Conservation (phyloP, 2,888 invertebrate species). For the Heliconius aoede region DNA sequence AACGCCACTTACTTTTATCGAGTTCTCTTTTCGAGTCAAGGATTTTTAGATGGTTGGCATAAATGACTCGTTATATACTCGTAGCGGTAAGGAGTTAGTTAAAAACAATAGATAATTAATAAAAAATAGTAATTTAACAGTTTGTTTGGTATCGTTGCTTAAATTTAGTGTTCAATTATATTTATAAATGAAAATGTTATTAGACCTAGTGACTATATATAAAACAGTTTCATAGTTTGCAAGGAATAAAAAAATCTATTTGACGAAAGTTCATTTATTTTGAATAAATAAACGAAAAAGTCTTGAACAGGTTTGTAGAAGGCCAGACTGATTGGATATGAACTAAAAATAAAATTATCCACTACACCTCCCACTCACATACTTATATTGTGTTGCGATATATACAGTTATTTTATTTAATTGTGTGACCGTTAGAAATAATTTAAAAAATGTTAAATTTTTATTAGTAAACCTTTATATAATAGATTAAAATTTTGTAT, state of each 20-base stretch:
- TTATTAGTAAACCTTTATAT: not conserved
- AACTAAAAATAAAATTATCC: slow-evolving; percentile 38
- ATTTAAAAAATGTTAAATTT: not conserved
- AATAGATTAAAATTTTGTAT: not conserved
- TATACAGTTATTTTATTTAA: not conserved
- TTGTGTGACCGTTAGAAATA: not conserved
- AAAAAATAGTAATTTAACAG: not conserved
- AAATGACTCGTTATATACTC: slow-evolving; percentile 47
- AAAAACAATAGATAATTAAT: slow-evolving; percentile 29
- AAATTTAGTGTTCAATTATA: not conserved
- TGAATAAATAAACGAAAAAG: slow-evolving; percentile 39
- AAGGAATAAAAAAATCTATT: not conserved
- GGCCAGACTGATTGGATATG: slow-evolving; percentile 34
- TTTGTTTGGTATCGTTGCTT: not conserved
- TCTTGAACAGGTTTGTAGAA: slow-evolving; percentile 40
- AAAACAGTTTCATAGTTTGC: not conserved
- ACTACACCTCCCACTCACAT: slow-evolving; percentile 21
- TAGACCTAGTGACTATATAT: not conserved
- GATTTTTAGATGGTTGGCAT: slow-evolving; percentile 51
- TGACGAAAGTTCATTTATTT: slow-evolving; percentile 40
- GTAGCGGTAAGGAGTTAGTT: slow-evolving; percentile 21
- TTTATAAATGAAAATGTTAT: not conserved
- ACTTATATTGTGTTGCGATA: slow-evolving; percentile 6
- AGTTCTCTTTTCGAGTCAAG: slow-evolving; percentile 52
- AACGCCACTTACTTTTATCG: slow-evolving; percentile 52